Conservation (phyloP, 2,888 invertebrate genomes). For the Leptopilina syphax region DNA sequence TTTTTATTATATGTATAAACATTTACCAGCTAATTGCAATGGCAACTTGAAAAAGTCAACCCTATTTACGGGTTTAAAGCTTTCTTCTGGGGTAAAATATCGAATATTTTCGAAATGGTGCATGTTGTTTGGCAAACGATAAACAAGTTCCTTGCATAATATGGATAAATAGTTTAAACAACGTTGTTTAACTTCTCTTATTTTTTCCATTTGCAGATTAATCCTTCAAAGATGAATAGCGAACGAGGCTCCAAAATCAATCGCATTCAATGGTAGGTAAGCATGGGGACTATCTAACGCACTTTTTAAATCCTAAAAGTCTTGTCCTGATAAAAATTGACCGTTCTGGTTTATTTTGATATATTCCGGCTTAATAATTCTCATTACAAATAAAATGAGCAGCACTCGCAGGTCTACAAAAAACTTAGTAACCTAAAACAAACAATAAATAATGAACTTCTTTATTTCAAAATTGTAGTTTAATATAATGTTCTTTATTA, state of each 20-base stretch:
- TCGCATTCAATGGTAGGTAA: too few relatives aligned
- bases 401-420: conserved; percentile 44
- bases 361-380: conserved; percentile 48
- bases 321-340: too few relatives aligned
- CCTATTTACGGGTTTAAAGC: not conserved
- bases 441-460: too few relatives aligned
- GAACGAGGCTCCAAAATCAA: not conserved
- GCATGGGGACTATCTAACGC: too few relatives aligned
- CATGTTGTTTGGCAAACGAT: conserved; percentile 22
- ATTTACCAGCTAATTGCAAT: too few relatives aligned
- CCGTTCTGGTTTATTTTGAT: conserved; percentile 8
- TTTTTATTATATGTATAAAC: too few relatives aligned
- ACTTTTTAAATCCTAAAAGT: too few relatives aligned
- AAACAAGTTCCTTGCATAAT: not conserved
- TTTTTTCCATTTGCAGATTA: not conserved
- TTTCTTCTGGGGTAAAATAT: conserved; percentile 5
- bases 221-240: not conserved
- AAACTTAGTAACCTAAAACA: too few relatives aligned
- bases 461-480: too few relatives aligned
- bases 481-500: too few relatives aligned
- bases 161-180: not conserved
- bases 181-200: not conserved
- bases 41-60: too few relatives aligned
- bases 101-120: not conserved
- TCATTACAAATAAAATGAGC: conserved; percentile 42